Evolutionary conservation across 2,113 vertebrate species (phyloP), one percentile per base, ranked within the genome.

Genomic region (Esox niger): DNA sequence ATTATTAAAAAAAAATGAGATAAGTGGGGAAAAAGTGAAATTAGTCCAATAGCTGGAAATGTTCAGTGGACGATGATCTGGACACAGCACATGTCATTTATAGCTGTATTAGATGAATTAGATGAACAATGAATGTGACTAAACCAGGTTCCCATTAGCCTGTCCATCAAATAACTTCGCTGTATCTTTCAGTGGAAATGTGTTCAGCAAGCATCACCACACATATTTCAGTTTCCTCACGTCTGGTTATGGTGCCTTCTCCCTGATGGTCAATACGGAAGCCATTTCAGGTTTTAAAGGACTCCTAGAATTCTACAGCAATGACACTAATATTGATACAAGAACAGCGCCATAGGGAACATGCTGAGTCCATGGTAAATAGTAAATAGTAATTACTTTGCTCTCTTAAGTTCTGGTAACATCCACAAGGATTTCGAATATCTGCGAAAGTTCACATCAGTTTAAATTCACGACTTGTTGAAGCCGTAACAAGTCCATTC

Each of bases 371-470:
- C 54, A 73, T 66, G 31, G 76, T 84, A 88, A 88, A 85, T 69
- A 35, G 76, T 84, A 88, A 88, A 85, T 69, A 85, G 73, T 66
- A 78, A 86, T 88, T 83, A 85, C 70, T 27, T 33, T 63, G 35
- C 38, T 65, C 62, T 79, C 79, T 71, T 49, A 65, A 71, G 47
- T 67, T 29, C 47, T 49, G 13, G 10, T 38, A 13, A 38, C 11
- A 20, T 1, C 47, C n/a, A 21, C n/a, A 38, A 38, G 11, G 9
- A 38, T 9, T 43, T 15, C 13, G 17, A 4, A 43, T 43, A 2
- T 2, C 15, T 38, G 54, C 33, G 21, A 70, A 54, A 61, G 43
- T 33, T 38, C 46, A 3, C 46, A 68, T 73, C 64, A 52, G 7
- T 17, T 52, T 52, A 52, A 9, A 17, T 52, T 52, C 2, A 2